Base-by-base conservation (phyloP, 2,113 vertebrate genomes). In the Pelmatolapia mariae region DNA sequence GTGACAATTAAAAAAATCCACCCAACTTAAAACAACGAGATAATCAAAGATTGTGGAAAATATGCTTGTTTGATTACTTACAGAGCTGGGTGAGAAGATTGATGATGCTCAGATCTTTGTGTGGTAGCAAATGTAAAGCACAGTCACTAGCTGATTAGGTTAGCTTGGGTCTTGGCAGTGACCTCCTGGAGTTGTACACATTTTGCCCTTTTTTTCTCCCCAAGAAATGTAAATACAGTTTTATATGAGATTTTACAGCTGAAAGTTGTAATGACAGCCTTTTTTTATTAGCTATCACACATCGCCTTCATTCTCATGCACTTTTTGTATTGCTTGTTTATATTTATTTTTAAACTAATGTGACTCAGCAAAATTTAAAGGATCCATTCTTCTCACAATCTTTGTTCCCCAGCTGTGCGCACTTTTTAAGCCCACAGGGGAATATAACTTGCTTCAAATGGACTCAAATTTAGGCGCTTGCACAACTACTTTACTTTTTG, bases 371-470 rank as follows among this genome's bases (percentile, higher is more conserved):
- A 16, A 26, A 71, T 71, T 6, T 24, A 71, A 71, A 43, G 12
- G 13, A 24, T 26, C 38, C 0, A 45, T 71, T 45, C 38, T 26
- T 71, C 5, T 71, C 38, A 43, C 66, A 4, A 12, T 47, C 24
- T 50, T 50, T 47, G 43, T 11, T 26, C 68, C 0, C 0, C 9
- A 18, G 40, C 22, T 45, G 38, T 18, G 22, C 68, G 22, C 40
- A 26, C 2, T 8, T 7, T 26, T 73, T 45, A 18, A 71, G 12
- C 66, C n/a, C n/a, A 43, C 66, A 1, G 1, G 0, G 66, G 66
- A 26, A 73, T 73, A 0, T 9, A 29, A 45, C 2, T 29, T 29
- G 15, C 40, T 29, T 43, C 43, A 76, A 31, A 76, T 47, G 3
- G 10, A 11, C 43, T 12, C 43, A 47, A 11, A 73, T 18, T 18